Evolutionary conservation across 92 coral and sea anemone species (phyloP).

Genomic region (Parazoanthus darwini): DNA sequence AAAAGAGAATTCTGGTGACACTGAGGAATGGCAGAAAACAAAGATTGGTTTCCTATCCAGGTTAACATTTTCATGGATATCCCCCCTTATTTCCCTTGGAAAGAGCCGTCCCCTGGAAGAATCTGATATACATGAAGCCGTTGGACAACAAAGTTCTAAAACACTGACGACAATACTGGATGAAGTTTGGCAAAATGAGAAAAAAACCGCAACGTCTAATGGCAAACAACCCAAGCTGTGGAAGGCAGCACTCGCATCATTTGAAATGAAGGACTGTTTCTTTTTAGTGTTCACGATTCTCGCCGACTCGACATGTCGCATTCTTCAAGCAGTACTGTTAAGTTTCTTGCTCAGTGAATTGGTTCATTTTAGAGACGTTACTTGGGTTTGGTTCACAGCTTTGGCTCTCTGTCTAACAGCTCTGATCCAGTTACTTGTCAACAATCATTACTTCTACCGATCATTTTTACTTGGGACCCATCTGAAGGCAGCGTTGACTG

Average conservation of each 20-base stretch:
- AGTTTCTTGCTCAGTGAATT: constrained; percentile 23
- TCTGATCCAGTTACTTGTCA: constrained; percentile 26
- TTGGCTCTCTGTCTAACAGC: constrained; percentile 28
- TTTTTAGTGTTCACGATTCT: constrained; percentile 17
- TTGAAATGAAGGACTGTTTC: constrained; percentile 12
- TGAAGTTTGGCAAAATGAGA: constrained; percentile 10
- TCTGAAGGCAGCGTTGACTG: constrained; percentile 42
- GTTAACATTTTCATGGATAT: constrained; percentile 27
- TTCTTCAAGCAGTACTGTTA: constrained; percentile 25
- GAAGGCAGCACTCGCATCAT: constrained; percentile 20
- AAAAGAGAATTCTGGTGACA: background rate
- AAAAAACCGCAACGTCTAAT: background rate
- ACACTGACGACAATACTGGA: background rate
- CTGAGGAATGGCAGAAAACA: background rate
- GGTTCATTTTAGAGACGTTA: background rate
- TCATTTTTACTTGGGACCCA: constrained; percentile 38
- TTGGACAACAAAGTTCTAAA: constrained; percentile 12
- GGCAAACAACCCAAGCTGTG: constrained; percentile 19
- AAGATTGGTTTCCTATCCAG: constrained; percentile 3
- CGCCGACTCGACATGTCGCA: constrained; percentile 34
- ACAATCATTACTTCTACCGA: constrained; percentile 28
- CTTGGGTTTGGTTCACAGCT: constrained; percentile 18
- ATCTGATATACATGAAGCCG: background rate
- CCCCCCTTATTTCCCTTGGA: constrained; percentile 18
- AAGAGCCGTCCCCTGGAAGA: constrained; percentile 26